Percentiles rank a stretch among this genome's conserved stretches.
These are phyloP conservation scores for Rhombomys opimus DNA, from an alignment of 2,113 vertebrate genomes.

Conservation along the genomic window DNA sequence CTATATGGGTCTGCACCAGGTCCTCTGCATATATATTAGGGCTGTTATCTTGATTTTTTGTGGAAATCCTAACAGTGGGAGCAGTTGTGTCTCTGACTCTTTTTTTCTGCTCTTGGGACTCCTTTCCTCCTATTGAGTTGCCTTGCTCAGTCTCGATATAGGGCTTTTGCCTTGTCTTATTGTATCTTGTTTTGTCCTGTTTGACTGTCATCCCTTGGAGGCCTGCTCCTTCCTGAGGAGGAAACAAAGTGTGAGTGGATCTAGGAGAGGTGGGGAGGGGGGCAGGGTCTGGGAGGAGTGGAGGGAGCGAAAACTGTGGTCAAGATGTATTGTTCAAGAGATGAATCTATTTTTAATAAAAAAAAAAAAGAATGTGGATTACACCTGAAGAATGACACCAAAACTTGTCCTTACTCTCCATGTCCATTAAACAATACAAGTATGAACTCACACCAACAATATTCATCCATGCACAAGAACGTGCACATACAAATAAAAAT, in stretches of 20 bases:
- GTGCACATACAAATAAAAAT: background rate
- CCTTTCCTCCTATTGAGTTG: background rate
- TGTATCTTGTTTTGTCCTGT: background rate
- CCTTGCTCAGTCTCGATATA: background rate
- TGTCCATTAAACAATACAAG: too few species aligned
- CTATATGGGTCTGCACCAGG: background rate
- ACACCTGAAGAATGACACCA: background rate
- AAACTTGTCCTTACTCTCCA: background rate
- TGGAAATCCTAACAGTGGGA: background rate
- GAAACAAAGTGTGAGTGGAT: background rate
- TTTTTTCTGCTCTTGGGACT: background rate
- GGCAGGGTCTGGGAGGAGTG: too few species aligned
- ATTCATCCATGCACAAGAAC: background rate
- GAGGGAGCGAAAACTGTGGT: background rate
- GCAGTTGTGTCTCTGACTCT: background rate
- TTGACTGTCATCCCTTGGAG: background rate
- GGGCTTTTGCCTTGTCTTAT: background rate
- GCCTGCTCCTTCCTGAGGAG: background rate
- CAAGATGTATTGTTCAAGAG: background rate
- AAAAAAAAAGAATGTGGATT: background rate
- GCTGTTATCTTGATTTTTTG: background rate
- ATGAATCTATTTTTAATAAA: background rate
- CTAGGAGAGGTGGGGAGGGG: background rate
- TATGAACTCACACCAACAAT: background rate
- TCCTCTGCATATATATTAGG: background rate